Evolutionary conservation across 1,140 invertebrate genomes (phyloP).

Genomic region (Globodera rostochiensis): DNA sequence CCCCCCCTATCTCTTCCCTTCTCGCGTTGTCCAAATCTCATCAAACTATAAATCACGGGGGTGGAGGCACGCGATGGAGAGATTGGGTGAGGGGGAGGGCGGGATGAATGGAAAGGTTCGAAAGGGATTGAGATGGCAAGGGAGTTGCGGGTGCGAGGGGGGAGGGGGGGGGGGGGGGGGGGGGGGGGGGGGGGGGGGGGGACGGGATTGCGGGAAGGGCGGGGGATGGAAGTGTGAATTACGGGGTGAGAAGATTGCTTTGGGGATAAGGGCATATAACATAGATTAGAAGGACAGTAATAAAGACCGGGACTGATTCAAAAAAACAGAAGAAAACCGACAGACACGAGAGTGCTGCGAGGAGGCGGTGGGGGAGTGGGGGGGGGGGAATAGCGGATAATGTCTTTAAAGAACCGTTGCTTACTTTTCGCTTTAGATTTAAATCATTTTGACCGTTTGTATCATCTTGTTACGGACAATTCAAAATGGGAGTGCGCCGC

Average conservation of each 20-base stretch:
- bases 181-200: background rate
- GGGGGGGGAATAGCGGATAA: background rate
- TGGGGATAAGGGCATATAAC: background rate
- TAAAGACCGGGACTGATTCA: too few relatives aligned
- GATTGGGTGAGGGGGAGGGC: background rate
- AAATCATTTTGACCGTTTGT: background rate
- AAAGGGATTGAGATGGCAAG: background rate
- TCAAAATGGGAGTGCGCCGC: background rate
- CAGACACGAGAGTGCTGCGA: too few relatives aligned
- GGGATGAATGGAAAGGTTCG: background rate
- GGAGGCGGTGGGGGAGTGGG: too few relatives aligned
- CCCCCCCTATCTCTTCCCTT: background rate
- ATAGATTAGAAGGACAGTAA: too few relatives aligned
- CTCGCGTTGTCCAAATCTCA: background rate
- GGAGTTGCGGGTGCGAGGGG: background rate
- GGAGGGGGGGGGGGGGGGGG: background rate
- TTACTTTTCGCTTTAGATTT: background rate
- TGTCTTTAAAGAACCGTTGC: background rate
- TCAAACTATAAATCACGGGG: constrained; percentile 1
- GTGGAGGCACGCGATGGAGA: constrained; percentile 4
- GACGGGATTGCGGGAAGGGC: background rate
- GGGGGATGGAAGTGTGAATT: background rate
- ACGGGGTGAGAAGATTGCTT: background rate
- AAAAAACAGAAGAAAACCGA: too few relatives aligned
- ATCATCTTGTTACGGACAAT: background rate